Evolutionary conservation across 2,888 invertebrate species (phyloP).

Genomic region (Drosophila glabriapex): DNA sequence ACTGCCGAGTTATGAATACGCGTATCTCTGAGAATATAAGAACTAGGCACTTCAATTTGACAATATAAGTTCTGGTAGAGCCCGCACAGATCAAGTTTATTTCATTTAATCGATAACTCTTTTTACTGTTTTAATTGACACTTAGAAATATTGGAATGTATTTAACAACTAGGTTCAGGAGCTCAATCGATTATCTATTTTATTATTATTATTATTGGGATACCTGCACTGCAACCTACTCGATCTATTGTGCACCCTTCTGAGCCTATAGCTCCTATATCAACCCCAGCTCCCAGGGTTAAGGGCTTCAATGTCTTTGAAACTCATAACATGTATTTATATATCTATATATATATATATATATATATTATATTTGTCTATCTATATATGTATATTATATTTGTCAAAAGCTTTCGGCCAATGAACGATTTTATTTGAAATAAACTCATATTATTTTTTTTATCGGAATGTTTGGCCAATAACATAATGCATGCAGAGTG

Average conservation of each 20-base stretch:
- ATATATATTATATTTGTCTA: no score
- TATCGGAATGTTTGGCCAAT: background rate
- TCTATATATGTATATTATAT: background rate
- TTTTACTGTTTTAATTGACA: background rate
- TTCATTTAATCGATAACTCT: background rate
- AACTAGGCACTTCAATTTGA: background rate
- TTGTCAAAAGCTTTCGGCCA: background rate
- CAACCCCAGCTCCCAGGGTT: no score
- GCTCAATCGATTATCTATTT: background rate
- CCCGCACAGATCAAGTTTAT: background rate
- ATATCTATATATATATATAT: background rate
- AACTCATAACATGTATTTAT: background rate
- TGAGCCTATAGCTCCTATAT: no score
- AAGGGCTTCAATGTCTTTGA: no score
- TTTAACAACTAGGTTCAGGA: background rate
- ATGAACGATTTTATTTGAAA: background rate
- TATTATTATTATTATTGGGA: no score
- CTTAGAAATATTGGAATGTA: background rate
- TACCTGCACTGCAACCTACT: no score
- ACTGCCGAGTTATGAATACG: no score
- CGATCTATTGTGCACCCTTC: no score
- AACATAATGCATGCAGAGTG: slow-evolving; percentile 1
- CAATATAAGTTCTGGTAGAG: background rate
- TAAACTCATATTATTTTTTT: background rate
- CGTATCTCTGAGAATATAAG: background rate